Percentiles rank a stretch among this genome's conserved stretches.
Evolutionary conservation across 2,113 vertebrate species (phyloP).

Genomic region (Percina caprodes): DNA sequence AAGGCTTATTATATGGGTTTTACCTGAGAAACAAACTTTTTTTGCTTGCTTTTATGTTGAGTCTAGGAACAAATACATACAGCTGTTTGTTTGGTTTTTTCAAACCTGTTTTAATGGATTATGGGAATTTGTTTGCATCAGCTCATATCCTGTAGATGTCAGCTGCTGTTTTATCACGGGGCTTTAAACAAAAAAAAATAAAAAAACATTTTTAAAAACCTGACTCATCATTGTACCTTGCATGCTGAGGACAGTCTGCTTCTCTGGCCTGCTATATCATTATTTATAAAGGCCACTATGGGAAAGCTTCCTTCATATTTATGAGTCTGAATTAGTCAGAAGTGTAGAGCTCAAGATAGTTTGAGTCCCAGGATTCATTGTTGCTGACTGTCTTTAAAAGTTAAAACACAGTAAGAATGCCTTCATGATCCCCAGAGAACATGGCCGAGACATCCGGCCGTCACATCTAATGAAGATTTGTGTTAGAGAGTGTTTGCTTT

Average conservation of each 20-base stretch:
- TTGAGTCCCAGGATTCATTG: conserved; percentile 24
- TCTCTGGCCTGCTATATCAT: conserved; percentile 30
- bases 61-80: conserved; percentile 35
- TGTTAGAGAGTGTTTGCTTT: conserved; percentile 1
- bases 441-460: background rate
- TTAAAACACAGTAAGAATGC: conserved; percentile 38
- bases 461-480: conserved; percentile 5
- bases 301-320: conserved; percentile 37
- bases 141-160: conserved; percentile 25
- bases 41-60: conserved; percentile 12
- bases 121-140: conserved; percentile 30
- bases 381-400: conserved; percentile 32
- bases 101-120: conserved; percentile 30
- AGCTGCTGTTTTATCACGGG: conserved; percentile 20
- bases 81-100: background rate
- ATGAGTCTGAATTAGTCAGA: conserved; percentile 58
- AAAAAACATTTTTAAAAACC: conserved; percentile 1
- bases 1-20: conserved; percentile 5
- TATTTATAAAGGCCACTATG: conserved; percentile 55
- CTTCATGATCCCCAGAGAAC: conserved; percentile 19
- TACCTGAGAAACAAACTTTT: conserved; percentile 34
- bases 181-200: background rate
- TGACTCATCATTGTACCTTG: conserved; percentile 40
- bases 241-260: conserved; percentile 5
- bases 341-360: conserved; percentile 23